A percentile compares a stretch with the other conserved stretches of the same genome.
phyloP scores from a whole-genome alignment of 2,113 vertebrate species.

The Butastur rufipennis region DNA sequence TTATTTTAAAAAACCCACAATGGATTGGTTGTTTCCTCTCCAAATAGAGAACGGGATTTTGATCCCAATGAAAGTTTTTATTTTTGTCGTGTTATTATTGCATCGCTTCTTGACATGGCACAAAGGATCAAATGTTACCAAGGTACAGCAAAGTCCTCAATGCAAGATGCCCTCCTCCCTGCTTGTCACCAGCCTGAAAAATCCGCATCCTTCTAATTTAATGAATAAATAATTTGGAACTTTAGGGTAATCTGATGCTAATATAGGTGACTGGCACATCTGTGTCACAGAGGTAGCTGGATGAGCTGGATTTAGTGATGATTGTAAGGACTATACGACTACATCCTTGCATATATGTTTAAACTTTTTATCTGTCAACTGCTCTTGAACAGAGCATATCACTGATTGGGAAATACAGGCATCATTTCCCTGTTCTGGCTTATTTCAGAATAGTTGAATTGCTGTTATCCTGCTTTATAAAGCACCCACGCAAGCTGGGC shows the following conservation, averaged over 20 bases:
- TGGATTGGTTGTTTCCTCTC: background rate
- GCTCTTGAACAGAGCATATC: background rate
- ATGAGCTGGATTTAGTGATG: background rate
- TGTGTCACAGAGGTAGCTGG: background rate
- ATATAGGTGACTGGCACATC: background rate
- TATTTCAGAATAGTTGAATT: background rate
- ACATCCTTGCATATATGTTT: background rate
- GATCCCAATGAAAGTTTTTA: background rate
- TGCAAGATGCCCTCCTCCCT: background rate
- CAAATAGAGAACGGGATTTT: background rate
- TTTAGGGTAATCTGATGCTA: background rate
- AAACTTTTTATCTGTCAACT: background rate
- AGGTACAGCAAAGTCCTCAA: background rate
- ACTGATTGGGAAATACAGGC: background rate
- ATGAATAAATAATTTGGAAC: background rate
- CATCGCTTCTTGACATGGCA: background rate
- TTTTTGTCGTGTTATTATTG: background rate
- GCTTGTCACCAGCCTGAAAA: background rate
- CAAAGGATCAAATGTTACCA: background rate
- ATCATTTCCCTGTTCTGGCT: background rate
- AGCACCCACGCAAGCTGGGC: background rate
- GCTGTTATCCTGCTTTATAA: background rate
- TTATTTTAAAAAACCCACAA: background rate
- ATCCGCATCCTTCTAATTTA: background rate
- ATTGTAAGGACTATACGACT: background rate